Conservation (phyloP, 2,888 invertebrate species). For the Callyntrura guangdongensis region DNA sequence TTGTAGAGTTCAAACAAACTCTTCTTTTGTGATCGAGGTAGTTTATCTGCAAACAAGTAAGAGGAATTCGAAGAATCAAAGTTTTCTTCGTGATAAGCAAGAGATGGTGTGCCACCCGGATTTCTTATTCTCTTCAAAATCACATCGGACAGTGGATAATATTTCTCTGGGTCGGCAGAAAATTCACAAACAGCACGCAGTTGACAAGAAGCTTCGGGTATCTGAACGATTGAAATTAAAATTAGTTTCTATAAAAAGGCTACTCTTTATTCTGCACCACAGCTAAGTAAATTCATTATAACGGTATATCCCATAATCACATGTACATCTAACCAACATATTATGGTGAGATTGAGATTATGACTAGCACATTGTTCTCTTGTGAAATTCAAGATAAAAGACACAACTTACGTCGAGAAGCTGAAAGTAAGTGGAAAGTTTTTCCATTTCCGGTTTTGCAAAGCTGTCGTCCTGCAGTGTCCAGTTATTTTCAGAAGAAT, state of each 20-base stretch:
- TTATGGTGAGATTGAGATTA: too few species aligned
- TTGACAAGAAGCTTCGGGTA: slow-evolving; percentile 84
- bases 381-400: background rate
- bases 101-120: slow-evolving; percentile 75
- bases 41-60: background rate
- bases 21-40: slow-evolving; percentile 21
- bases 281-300: too few species aligned
- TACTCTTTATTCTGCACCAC: too few species aligned
- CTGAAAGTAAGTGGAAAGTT: slow-evolving; percentile 83
- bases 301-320: too few species aligned
- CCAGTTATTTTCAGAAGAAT: background rate
- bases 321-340: too few species aligned
- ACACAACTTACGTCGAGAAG: slow-evolving; percentile 79
- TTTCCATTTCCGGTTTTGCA: slow-evolving; percentile 81
- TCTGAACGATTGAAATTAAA: slow-evolving; percentile 80
- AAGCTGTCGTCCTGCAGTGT: slow-evolving; percentile 70
- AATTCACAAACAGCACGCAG: slow-evolving; percentile 85
- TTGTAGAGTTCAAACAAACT: slow-evolving; percentile 83
- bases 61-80: slow-evolving; percentile 7
- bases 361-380: too few species aligned
- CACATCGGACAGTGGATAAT: slow-evolving; percentile 84
- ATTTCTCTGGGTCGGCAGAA: slow-evolving; percentile 84
- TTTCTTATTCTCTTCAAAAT: slow-evolving; percentile 83
- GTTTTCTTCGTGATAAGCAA: slow-evolving; percentile 58
- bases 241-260: too few species aligned